Percentiles rank a stretch among this genome's conserved stretches.
These are phyloP conservation scores for Prunella himalayana DNA, from an alignment of 2,113 vertebrate genomes.

Conservation along the genomic window DNA sequence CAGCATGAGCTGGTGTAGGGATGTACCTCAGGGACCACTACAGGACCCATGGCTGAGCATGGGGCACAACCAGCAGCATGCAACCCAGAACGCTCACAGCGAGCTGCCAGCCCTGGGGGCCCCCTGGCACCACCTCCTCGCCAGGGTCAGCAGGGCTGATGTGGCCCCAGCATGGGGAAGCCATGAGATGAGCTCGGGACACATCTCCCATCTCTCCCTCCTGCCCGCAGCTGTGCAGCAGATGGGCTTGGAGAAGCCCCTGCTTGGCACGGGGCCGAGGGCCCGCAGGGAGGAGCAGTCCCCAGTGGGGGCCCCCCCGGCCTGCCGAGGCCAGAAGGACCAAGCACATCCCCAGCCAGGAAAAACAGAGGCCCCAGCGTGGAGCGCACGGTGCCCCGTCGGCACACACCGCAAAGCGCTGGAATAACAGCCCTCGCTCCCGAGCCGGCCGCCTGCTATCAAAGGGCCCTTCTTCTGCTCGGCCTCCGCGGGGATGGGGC, in stretches of 20 bases:
- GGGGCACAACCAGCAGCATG: rapidly evolving
- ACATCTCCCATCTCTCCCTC: not conserved
- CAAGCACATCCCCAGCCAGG: not conserved
- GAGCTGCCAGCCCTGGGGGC: not conserved
- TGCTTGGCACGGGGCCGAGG: not conserved
- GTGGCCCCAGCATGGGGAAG: not conserved
- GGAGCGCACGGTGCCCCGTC: not conserved
- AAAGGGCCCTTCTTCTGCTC: constrained; percentile 44
- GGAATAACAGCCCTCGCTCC: constrained; percentile 1
- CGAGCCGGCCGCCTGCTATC: not conserved
- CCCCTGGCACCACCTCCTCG: not conserved
- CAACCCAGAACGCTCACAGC: not conserved
- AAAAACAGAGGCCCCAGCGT: constrained; percentile 25
- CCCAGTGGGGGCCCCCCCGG: not conserved
- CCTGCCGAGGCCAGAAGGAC: not conserved
- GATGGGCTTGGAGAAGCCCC: not conserved
- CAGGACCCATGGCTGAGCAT: rapidly evolving
- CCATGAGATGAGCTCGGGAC: not conserved
- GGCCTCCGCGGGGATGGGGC: not conserved
- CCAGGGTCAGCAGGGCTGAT: not conserved
- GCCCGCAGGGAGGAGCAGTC: not conserved
- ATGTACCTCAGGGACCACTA: not conserved
- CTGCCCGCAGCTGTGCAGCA: not conserved
- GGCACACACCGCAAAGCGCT: not conserved
- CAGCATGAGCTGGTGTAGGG: not conserved